phyloP scores from a whole-genome alignment of 2,113 vertebrate genomes.

The Bos javanicus region DNA sequence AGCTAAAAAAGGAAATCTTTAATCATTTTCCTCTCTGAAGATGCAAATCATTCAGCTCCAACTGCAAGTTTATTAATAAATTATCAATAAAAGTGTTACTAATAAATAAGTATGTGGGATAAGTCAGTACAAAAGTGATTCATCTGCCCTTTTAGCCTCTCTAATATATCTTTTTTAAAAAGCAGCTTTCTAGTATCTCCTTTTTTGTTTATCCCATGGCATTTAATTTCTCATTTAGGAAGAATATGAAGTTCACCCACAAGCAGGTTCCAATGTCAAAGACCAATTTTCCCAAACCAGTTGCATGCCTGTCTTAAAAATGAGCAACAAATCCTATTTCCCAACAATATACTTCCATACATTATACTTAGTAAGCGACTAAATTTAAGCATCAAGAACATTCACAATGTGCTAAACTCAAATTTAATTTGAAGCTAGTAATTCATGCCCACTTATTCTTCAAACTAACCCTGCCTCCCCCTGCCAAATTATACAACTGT shows the following conservation, averaged over 20 bases:
- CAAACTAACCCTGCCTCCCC: background rate
- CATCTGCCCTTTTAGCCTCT: background rate
- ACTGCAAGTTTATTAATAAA: background rate
- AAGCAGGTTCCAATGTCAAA: slow-evolving; percentile 7
- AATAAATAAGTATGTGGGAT: background rate
- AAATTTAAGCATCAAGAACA: slow-evolving; percentile 36
- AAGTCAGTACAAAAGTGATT: background rate
- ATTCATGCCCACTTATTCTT: slow-evolving; percentile 29
- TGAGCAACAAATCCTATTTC: slow-evolving; percentile 31
- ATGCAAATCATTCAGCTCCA: background rate
- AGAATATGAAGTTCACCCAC: slow-evolving; percentile 15
- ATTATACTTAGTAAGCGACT: slow-evolving; percentile 33
- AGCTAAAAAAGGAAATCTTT: background rate
- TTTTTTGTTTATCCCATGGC: slow-evolving; percentile 14
- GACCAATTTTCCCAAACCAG: background rate
- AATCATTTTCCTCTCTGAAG: slow-evolving; percentile 13
- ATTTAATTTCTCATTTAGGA: slow-evolving; percentile 29
- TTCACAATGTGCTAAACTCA: background rate
- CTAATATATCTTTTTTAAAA: background rate
- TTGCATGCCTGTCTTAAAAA: slow-evolving; percentile 2
- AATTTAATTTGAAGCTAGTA: background rate
- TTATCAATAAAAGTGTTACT: background rate
- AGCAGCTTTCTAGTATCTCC: background rate
- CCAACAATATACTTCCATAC: slow-evolving; percentile 11
- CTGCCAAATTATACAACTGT: background rate